Evolutionary conservation across 2,888 invertebrate species (phyloP), one percentile per base, ranked within the genome.

Genomic region (Oscheius sp.): DNA sequence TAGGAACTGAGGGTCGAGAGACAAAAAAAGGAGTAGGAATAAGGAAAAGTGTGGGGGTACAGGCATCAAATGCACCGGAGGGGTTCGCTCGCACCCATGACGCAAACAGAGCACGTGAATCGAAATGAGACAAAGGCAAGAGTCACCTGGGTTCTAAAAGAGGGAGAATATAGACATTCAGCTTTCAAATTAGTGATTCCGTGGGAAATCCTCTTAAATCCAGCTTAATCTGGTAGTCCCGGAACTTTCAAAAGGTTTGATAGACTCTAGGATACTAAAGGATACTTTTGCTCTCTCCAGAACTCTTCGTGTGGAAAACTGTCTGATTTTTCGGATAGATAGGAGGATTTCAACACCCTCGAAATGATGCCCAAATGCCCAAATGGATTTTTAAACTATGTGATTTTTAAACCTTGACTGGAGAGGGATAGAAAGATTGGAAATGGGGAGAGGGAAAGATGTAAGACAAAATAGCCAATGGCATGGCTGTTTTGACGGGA

Each of bases 41-140:
- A 33, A 29, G 57, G 57, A 57, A 10, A 29, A 57, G 29, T 3
- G 3, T n/a, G 53, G 11, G 53, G 57, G 57, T 32, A 57, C 57
- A 57, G 57, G 53, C n/a, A 21, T 21, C 53, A 53, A 57, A 57
- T 57, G 57, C 57, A 57, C 57, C 57, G 29, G 57, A 29, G 10
- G 57, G 29, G 57, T 57, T 29, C 57, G 57, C 21, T 29, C 57
- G 57, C 29, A 57, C 57, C 33, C 21, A 29, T 57, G 57, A 57
- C 57, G 57, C 33, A 33, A 21, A 29, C 53, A 21, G 53, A 53
- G 53, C n/a, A 29, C 53, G 53, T 53, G n/a, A 11, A 53, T 9
- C 11, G 53, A 53, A 29, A 13, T 53, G 29, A 53, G 53, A 53
- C 53, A 13, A 53, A 29, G 53, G 53, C 53, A 53, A 11, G 53